Evolutionary conservation across 2,888 invertebrate genomes (phyloP).

Genomic region (Molorchus minor): DNA sequence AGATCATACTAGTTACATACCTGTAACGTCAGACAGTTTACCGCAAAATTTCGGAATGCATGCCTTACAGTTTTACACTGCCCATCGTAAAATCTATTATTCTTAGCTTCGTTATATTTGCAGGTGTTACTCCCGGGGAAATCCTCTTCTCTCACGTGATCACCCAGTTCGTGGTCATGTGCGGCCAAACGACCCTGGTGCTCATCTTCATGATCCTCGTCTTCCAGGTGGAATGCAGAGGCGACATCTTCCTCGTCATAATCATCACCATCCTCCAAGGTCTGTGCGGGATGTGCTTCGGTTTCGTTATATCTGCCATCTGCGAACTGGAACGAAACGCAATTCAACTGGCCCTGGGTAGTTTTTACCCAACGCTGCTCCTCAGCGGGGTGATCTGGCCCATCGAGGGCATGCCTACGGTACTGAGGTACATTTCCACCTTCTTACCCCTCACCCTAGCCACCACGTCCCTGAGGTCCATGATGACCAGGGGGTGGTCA

Average conservation of each 20-base stretch:
- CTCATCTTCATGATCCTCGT: conserved; percentile 91
- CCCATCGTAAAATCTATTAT: too few relatives aligned
- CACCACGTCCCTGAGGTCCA: conserved; percentile 89
- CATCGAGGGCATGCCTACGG: conserved; percentile 89
- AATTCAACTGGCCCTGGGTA: conserved; percentile 91
- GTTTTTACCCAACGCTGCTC: conserved; percentile 92
- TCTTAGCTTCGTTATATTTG: too few relatives aligned
- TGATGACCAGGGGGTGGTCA: conserved; percentile 89
- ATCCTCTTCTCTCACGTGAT: conserved; percentile 93
- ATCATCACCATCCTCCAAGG: conserved; percentile 88
- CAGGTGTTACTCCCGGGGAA: conserved; percentile 89
- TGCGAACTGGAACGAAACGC: conserved; percentile 93
- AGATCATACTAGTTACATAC: too few relatives aligned
- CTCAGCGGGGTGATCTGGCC: conserved; percentile 96
- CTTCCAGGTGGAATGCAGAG: conserved; percentile 89
- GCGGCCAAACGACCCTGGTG: conserved; percentile 91
- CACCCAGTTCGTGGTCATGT: conserved; percentile 95
- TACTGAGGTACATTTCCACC: conserved; percentile 80
- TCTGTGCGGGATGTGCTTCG: conserved; percentile 96
- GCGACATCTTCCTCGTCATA: conserved; percentile 85
- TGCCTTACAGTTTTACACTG: too few relatives aligned
- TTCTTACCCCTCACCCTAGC: conserved; percentile 89
- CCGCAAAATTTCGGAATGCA: too few relatives aligned
- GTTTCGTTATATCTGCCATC: conserved; percentile 91
- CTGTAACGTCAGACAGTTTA: too few relatives aligned